These are phyloP conservation scores for Hydrophis major DNA, from an alignment of 2,797 vertebrate genomes.

Conservation along the genomic window DNA sequence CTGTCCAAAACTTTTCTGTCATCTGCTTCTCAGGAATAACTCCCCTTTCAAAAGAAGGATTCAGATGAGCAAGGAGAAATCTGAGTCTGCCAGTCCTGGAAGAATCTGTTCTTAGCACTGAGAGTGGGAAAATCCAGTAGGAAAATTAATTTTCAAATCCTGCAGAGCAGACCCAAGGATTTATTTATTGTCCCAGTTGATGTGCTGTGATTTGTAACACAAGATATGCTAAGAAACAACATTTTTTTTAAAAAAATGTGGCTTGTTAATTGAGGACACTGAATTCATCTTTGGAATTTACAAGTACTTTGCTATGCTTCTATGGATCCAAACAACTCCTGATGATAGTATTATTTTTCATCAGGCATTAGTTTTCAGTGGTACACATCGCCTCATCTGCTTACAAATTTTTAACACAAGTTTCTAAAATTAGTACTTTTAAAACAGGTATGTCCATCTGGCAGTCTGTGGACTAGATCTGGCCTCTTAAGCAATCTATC, in stretches of 20 bases:
- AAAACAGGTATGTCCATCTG: constrained; percentile 7
- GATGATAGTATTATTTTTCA: constrained; percentile 24
- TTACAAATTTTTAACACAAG: constrained; percentile 19
- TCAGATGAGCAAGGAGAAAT: background rate
- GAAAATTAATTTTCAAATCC: constrained; percentile 1
- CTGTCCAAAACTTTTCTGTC: background rate
- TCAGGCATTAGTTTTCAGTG: constrained; percentile 19
- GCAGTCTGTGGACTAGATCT: background rate
- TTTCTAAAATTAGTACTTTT: constrained; percentile 27
- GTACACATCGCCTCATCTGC: background rate
- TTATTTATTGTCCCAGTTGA: background rate
- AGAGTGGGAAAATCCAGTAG: constrained; percentile 5
- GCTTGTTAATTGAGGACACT: background rate
- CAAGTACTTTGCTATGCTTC: constrained; percentile 3
- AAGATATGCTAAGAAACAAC: background rate
- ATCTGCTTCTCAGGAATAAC: constrained; percentile 10
- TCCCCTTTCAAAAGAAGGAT: constrained; percentile 13
- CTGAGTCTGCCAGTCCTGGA: background rate
- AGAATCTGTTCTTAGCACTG: background rate
- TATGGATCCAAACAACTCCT: constrained; percentile 5
- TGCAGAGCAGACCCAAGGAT: background rate
- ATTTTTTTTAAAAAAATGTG: background rate
- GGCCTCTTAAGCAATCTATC: background rate
- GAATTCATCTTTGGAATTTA: constrained; percentile 8
- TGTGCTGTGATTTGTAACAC: background rate